Evolutionary conservation across 2,888 invertebrate genomes (phyloP), one percentile per base, ranked within the genome.

Genomic region (Amiota minor): DNA sequence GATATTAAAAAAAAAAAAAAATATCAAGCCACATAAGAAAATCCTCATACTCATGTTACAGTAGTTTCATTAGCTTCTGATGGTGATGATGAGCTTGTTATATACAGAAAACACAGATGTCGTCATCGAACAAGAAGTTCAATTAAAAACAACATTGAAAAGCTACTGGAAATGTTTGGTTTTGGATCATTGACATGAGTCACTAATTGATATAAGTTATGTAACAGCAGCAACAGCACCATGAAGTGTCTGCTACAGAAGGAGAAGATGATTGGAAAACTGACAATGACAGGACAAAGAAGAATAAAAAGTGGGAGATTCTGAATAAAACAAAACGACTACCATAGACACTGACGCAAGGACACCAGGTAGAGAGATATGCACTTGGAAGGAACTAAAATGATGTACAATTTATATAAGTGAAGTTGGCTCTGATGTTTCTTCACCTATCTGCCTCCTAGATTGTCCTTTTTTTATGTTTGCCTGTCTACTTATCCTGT

Each of bases 121-220:
- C 35, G 35, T 8, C 35, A 10, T 6, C 20, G 59, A 1, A 18
- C 20, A 18, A 59, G 20, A 18, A 35, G 62, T 62, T 62, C 16
- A 62, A 62, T 62, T 14, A 35, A 62, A 35, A 14, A 45, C 62
- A 14, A 20, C 35, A n/a, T 9, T 53, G 6, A 23, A 62, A 64
- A 64, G n/a, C 62, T n/a, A 47, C 64, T 16, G 46, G n/a, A 45
- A 46, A 18, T 59, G 20, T 14, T 18, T 16, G 59, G 18, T 20
- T 59, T 1, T 10, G 18, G 16, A 59, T 56, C 18, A 8, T 18
- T 18, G 11, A 6, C 64, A 64, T 46, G 46, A 10, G 47, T 16
- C 11, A 64, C 64, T 64, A 64, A 64, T 64, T 64, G 64, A 47
- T 47, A 46, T 0, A 47, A 64, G n/a, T 64, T 64, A 64, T 46